Percentiles rank a stretch among this genome's conserved stretches.
Evolutionary conservation across 2,797 vertebrate species (phyloP).

Genomic region (Tenualosa thibaudeaui): DNA sequence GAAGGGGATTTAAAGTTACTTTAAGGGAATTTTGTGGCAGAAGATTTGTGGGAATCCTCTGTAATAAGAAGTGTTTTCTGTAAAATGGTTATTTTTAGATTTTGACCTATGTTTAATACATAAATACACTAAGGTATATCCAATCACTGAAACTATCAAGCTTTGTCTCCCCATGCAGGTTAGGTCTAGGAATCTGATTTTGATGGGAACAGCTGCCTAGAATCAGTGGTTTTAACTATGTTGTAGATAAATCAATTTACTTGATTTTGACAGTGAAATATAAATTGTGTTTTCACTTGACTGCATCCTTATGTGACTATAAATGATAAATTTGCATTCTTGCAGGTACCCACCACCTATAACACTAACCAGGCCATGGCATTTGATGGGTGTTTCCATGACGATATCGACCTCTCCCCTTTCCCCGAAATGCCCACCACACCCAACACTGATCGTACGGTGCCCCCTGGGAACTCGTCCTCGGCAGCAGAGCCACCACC

Average conservation of each 20-base stretch:
- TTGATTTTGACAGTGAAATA: neutral
- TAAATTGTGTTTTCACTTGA: no score
- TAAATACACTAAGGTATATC: no score
- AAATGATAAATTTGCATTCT: conserved; percentile 31
- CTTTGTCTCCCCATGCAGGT: conserved; percentile 29
- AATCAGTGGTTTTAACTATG: no score
- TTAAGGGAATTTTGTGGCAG: no score
- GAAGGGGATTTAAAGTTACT: no score
- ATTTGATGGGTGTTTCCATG: conserved; percentile 86
- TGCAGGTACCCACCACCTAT: conserved; percentile 77
- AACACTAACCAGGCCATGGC: conserved; percentile 83
- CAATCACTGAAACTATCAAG: no score
- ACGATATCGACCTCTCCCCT: conserved; percentile 77
- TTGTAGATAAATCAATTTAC: neutral
- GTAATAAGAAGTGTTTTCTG: no score
- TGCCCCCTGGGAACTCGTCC: conserved; percentile 59
- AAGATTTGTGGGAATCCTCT: no score
- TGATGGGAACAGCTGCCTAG: no score
- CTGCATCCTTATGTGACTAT: neutral
- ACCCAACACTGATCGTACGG: conserved; percentile 75
- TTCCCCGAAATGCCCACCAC: conserved; percentile 72
- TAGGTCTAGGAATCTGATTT: neutral
- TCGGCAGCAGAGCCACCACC: conserved; percentile 58
- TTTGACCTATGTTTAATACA: no score
- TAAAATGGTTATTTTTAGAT: neutral